These are phyloP conservation scores for Propithecus perrieri DNA, from an alignment of 2,797 vertebrate genomes.

Conservation along the genomic window DNA sequence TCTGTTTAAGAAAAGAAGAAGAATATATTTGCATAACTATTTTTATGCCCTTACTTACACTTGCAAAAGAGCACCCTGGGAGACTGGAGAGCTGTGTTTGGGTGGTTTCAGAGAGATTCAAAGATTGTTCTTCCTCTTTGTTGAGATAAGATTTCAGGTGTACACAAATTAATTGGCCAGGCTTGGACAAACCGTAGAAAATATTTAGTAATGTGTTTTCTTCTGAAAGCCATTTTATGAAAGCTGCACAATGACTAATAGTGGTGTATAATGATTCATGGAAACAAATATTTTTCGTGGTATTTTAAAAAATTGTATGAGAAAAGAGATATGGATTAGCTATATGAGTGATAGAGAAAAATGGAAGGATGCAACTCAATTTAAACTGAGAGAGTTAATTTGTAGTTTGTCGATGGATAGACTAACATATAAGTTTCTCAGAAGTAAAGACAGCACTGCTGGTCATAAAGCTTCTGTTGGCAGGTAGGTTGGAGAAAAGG, in stretches of 20 bases:
- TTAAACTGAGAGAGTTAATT: constrained; percentile 19
- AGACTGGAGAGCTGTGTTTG: neutral
- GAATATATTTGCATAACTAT: constrained; percentile 44
- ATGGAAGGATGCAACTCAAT: neutral
- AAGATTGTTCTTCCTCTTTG: neutral
- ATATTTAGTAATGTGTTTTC: neutral
- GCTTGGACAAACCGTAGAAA: neutral
- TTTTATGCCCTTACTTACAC: constrained; percentile 27
- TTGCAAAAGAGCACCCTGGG: neutral
- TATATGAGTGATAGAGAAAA: neutral
- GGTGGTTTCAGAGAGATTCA: neutral
- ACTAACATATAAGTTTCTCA: neutral
- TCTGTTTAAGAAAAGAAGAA: constrained; percentile 74
- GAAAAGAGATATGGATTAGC: neutral
- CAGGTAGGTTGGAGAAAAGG: neutral
- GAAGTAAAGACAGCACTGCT: neutral
- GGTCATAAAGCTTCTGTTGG: neutral
- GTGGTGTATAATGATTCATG: neutral
- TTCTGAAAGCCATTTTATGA: neutral
- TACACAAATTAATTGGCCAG: neutral
- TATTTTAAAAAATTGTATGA: neutral
- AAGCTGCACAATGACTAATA: neutral
- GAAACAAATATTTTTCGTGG: neutral
- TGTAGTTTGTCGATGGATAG: neutral
- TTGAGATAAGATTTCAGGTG: neutral